Evolutionary conservation across 2,113 vertebrate genomes (phyloP), one percentile per base, ranked within the genome.

Genomic region (Trachemys scripta): DNA sequence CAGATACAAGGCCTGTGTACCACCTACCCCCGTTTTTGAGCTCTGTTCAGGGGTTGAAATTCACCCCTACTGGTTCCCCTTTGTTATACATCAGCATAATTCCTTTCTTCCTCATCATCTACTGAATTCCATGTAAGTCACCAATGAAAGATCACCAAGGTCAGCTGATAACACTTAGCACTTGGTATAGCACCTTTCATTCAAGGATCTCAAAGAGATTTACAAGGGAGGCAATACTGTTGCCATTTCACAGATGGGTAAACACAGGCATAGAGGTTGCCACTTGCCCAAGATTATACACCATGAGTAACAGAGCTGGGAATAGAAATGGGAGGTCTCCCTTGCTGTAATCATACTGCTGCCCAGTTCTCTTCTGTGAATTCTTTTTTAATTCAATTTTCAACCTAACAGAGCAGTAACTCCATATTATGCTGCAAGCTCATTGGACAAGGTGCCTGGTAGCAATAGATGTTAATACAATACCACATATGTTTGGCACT

Each of bases 51-150:
- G 7, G 62, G 38, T 2, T 11, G 53, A 49, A n/a, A 84, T 54
- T 29, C 4, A 3, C 3, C 49, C 82, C 45, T 0, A 1, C 1
- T 38, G 9, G 51, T 45, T 76, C 75, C 4, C 38, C 12, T 27
- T 72, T 38, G 72, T 76, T 78, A 25, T 27, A 75, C 12, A 78
- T 47, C 42, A 47, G 6, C 24, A 47, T 78, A 27, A 45, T 78
- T 72, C 35, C 22, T 47, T 47, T 78, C 45, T 78, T 78, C 75
- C 12, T 29, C 25, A 4, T 72, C n/a, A 78, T 47, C 25, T 45
- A 25, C 75, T 22, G 17, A 72, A 8, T 20, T 72, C 65, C 19
- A 22, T 38, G 19, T 19, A 72, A 38, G 19, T 72, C 65, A 38
- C 65, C 19, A 38, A 10, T 72, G 65, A 72, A 72, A 69, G 35